Base-by-base conservation (phyloP, 2,888 invertebrate species). In the Dyspetes luteomarginatus region DNA sequence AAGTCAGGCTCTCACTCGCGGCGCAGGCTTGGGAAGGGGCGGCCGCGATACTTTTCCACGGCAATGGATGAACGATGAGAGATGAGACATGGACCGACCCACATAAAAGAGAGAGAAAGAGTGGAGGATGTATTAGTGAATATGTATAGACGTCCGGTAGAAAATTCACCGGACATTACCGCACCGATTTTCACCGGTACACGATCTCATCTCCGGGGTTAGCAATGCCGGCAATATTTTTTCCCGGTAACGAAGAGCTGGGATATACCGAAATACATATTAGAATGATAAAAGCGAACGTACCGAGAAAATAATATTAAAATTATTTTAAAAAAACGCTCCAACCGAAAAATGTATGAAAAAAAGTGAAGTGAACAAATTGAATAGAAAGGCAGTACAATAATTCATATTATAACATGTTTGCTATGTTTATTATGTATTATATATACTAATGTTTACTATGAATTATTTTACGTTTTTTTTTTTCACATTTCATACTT, bases 51-150 rank as follows among this genome's bases (percentile, higher is more conserved):
- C 80, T 76, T 69, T 76, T 69, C 68, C 76, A 77, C 55, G 73
- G 75, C 76, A 72, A 72, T 69, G 78, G 64, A n/a, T n/a, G n/a
- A 71, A 73, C 76, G 75, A 82, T 17, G 48, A 48, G 48, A 48
- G 48, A 24, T 36, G 56, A 56, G 87, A 84, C 86, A 87, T 83
- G 86, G 84, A 89, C 85, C 90, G 90, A 90, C 90, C 90, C 89
- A 90, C 89, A 90, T 90, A 88, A 89, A 26, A 55, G 43, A 64
- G 45, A 67, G 9, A 48, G 62, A 62, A 48, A 81, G 68, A 64
- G 3, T 56, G 15, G 48, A 78, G 56, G 28, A 41, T 36, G 36
- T 43, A 73, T 77, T 55, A 81, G 77, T 78, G 62, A 36, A 36
- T 36, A 36, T 65, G 58, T 50, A 36, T 74, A 45, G 69, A 78